A percentile compares a stretch with the other conserved stretches of the same genome.
Evolutionary conservation across 1,140 invertebrate genomes (phyloP).

Genomic region (Drosophila grimshawi): DNA sequence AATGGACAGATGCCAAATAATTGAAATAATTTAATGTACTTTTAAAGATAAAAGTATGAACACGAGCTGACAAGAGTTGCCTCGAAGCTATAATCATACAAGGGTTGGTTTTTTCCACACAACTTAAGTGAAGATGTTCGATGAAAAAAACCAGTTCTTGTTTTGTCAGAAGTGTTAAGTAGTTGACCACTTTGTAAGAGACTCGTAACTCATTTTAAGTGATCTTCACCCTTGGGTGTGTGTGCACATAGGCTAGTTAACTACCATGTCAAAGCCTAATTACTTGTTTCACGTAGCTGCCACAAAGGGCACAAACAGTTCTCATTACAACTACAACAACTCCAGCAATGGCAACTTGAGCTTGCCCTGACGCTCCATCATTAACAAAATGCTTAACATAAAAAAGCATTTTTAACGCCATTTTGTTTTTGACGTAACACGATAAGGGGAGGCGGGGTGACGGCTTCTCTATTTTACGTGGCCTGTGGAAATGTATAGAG

Average conservation of each 20-base stretch:
- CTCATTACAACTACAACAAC: constrained; percentile 18
- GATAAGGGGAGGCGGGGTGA: constrained; percentile 13
- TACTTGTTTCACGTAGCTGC: constrained; percentile 41
- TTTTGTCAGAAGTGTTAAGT: neutral
- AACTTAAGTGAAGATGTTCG: too few relatives aligned
- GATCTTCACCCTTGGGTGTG: neutral
- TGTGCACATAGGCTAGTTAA: constrained; percentile 7
- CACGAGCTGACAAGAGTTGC: too few relatives aligned
- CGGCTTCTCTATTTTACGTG: constrained; percentile 11
- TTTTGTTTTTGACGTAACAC: constrained; percentile 49
- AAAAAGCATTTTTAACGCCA: constrained; percentile 78
- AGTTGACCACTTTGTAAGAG: neutral
- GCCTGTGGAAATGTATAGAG: neutral
- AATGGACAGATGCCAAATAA: too few relatives aligned
- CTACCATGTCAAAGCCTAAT: constrained; percentile 37
- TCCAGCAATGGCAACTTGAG: neutral
- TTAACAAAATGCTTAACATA: constrained; percentile 82
- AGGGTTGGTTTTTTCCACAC: too few relatives aligned
- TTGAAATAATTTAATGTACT: too few relatives aligned
- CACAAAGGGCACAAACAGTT: neutral
- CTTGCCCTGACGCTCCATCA: constrained; percentile 51
- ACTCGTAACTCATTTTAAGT: neutral
- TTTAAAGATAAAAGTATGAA: too few relatives aligned
- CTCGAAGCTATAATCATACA: too few relatives aligned
- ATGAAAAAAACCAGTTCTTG: too few relatives aligned